phyloP scores from a whole-genome alignment of 1,140 invertebrate genomes.

The Drosophila punjabiensis region DNA sequence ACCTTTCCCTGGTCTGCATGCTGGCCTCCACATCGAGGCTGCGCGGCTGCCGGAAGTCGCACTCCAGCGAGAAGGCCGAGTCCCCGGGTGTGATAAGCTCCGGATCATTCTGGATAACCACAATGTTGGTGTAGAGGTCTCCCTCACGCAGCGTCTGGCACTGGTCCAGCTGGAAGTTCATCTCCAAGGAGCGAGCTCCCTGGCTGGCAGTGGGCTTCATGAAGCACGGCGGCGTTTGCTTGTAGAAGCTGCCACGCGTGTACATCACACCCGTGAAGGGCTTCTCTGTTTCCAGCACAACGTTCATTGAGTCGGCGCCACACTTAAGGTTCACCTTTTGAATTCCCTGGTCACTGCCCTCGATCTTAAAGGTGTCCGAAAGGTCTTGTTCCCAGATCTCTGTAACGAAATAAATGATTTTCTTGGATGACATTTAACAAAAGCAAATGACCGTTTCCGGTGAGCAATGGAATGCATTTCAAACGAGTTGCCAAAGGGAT shows the following conservation, averaged over 20 bases:
- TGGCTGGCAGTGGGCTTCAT: constrained; percentile 85
- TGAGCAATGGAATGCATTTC: background rate
- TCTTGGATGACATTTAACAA: constrained; percentile 15
- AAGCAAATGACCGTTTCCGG: background rate
- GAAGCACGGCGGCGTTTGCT: constrained; percentile 87
- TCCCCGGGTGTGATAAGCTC: constrained; percentile 88
- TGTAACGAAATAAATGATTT: constrained; percentile 44
- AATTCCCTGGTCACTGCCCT: constrained; percentile 86
- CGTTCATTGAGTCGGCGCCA: constrained; percentile 86
- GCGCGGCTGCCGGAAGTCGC: constrained; percentile 87
- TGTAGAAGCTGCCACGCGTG: constrained; percentile 87
- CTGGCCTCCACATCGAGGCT: constrained; percentile 86
- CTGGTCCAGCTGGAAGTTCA: constrained; percentile 87
- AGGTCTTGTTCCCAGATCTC: constrained; percentile 87
- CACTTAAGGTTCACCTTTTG: constrained; percentile 86
- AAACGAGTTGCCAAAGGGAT: background rate
- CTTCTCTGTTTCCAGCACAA: constrained; percentile 86
- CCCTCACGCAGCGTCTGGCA: constrained; percentile 87
- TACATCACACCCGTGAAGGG: constrained; percentile 88
- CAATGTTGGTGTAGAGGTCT: constrained; percentile 87
- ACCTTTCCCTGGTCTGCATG: constrained; percentile 85
- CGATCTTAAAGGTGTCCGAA: constrained; percentile 87
- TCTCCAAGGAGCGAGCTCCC: constrained; percentile 85
- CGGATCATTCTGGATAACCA: constrained; percentile 88
- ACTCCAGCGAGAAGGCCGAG: constrained; percentile 88